These are phyloP conservation scores for Sylvia atricapilla DNA, from an alignment of 2,113 vertebrate genomes.

Conservation along the genomic window DNA sequence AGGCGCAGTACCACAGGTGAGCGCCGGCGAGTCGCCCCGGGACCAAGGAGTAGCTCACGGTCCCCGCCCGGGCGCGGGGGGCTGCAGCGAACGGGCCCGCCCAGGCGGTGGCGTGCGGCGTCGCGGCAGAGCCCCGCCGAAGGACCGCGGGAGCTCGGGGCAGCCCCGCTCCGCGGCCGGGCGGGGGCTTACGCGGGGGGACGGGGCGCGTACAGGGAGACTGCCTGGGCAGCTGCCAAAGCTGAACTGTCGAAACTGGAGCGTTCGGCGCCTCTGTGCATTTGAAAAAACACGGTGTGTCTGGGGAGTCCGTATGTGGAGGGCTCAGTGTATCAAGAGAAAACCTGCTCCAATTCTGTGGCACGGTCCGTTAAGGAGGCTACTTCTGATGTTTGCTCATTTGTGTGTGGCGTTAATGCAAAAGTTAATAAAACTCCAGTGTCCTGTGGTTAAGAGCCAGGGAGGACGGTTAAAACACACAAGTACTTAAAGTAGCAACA, in stretches of 20 bases:
- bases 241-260: not conserved
- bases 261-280: rapidly evolving
- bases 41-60: not conserved
- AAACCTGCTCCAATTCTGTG: not conserved
- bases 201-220: rapidly evolving
- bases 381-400: not conserved
- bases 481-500: not conserved
- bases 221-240: too few relatives aligned
- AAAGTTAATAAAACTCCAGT: not conserved
- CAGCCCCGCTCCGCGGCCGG: not conserved
- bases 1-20: slow-evolving; percentile 96
- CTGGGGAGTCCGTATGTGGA: rapidly evolving
- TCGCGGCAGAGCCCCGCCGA: slow-evolving; percentile 37
- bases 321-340: not conserved
- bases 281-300: rapidly evolving
- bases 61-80: not conserved
- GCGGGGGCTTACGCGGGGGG: not conserved
- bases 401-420: not conserved
- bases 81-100: slow-evolving; percentile 55
- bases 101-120: slow-evolving; percentile 82
- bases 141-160: not conserved
- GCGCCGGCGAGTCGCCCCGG: not conserved
- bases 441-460: not conserved
- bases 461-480: not conserved
- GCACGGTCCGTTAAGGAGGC: not conserved